Evolutionary conservation across 1,140 invertebrate genomes (phyloP).

Genomic region (Drosophila lini): DNA sequence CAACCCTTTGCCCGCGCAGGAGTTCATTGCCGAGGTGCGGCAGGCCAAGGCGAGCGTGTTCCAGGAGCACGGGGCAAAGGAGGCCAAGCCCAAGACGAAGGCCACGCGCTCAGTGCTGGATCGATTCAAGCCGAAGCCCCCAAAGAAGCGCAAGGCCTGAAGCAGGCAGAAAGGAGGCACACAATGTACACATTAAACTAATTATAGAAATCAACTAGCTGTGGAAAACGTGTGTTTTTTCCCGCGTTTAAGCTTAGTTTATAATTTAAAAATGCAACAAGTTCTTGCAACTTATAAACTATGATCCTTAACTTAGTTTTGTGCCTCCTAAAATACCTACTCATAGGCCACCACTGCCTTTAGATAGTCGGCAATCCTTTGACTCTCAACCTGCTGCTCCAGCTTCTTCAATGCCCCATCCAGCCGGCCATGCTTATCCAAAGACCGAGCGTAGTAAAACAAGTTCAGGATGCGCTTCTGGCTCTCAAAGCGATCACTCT

Average conservation of each 20-base stretch:
- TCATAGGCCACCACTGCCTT: conserved; percentile 53
- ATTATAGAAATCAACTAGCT: conserved; percentile 5
- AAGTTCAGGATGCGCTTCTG: conserved; percentile 75
- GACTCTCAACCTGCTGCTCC: conserved; percentile 1
- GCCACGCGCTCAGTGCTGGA: conserved; percentile 61
- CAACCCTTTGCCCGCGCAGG: conserved; percentile 83
- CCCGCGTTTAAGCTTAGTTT: not conserved
- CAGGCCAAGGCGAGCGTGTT: conserved; percentile 67
- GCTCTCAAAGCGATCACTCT: conserved; percentile 54
- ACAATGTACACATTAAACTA: conserved; percentile 33
- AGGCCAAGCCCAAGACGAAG: conserved; percentile 20
- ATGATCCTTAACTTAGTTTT: not conserved
- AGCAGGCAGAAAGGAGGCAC: not conserved
- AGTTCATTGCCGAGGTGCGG: conserved; percentile 86
- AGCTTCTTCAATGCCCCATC: conserved; percentile 24
- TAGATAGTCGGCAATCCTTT: conserved; percentile 56
- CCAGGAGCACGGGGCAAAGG: conserved; percentile 11
- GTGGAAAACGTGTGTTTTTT: not conserved
- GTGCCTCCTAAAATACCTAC: not conserved
- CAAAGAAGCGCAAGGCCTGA: conserved; percentile 53
- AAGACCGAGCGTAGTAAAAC: conserved; percentile 62
- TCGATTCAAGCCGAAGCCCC: conserved; percentile 71
- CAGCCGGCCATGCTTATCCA: conserved; percentile 10
- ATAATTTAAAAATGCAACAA: not conserved
- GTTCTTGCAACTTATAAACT: not conserved